These are phyloP conservation scores for Andrena chrysosceles DNA, from an alignment of 2,888 invertebrate genomes.

Conservation along the genomic window DNA sequence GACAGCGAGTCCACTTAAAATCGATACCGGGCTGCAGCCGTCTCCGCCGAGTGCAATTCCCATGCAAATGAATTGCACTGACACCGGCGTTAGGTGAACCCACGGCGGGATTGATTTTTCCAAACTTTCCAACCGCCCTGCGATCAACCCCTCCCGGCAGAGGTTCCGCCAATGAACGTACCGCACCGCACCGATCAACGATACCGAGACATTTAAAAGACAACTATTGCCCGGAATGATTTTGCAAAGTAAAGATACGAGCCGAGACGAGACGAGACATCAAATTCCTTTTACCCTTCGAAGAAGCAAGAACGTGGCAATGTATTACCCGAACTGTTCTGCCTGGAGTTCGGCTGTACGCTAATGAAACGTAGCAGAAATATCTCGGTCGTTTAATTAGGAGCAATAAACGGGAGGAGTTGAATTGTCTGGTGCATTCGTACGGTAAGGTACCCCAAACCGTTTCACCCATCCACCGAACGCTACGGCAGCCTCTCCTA, in stretches of 20 bases:
- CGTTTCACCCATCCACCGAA: conserved; percentile 73
- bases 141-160: conserved; percentile 11
- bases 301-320: conserved; percentile 45
- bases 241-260: not conserved
- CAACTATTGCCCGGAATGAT: not conserved
- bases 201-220: not conserved
- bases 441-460: conserved; percentile 54
- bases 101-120: conserved; percentile 74
- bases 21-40: conserved; percentile 83
- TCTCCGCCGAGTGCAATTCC: conserved; percentile 82
- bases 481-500: conserved; percentile 59
- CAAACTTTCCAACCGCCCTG: conserved; percentile 61
- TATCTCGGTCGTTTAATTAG: conserved; percentile 84
- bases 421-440: conserved; percentile 80
- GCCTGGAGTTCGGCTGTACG: conserved; percentile 75
- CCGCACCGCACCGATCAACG: not conserved
- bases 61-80: conserved; percentile 84
- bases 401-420: conserved; percentile 83
- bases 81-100: conserved; percentile 70
- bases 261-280: not conserved
- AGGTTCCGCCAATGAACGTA: not conserved
- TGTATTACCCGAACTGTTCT: conserved; percentile 75
- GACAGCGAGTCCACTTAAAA: conserved; percentile 84
- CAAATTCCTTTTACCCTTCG: not conserved
- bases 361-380: conserved; percentile 83